These are phyloP conservation scores for Melinaea marsaeus DNA, from an alignment of 2,888 invertebrate genomes.

Conservation along the genomic window DNA sequence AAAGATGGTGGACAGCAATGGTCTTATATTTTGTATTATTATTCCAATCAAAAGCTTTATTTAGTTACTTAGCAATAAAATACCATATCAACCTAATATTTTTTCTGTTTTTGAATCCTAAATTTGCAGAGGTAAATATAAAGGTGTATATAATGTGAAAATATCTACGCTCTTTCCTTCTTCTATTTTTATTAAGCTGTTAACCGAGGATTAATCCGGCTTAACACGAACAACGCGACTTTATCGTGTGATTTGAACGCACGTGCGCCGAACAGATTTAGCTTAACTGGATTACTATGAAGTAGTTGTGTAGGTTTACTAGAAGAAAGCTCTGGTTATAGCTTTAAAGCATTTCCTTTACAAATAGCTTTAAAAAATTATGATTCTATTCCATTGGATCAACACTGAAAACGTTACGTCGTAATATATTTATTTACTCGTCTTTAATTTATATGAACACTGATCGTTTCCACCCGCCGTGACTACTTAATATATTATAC, in stretches of 20 bases:
- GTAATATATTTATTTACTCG: slow-evolving; percentile 8
- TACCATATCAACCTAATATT: too few relatives aligned
- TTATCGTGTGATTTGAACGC: neutral
- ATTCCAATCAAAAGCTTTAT: too few relatives aligned
- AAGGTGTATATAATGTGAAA: neutral
- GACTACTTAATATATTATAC: neutral
- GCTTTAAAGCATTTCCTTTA: too few relatives aligned
- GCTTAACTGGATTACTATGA: neutral
- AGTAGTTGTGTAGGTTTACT: neutral
- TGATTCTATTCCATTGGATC: neutral
- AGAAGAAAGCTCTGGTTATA: too few relatives aligned
- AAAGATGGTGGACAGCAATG: too few relatives aligned
- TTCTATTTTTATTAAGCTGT: neutral
- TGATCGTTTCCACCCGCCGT: neutral
- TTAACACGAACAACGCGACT: neutral
- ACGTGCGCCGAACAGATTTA: neutral
- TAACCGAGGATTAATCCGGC: neutral
- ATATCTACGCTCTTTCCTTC: neutral
- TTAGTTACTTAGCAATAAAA: too few relatives aligned
- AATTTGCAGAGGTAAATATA: too few relatives aligned
- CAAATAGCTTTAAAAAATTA: too few relatives aligned
- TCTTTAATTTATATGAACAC: slow-evolving; percentile 8
- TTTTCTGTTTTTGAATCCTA: too few relatives aligned
- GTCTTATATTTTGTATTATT: too few relatives aligned
- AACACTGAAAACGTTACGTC: neutral